Evolutionary conservation across 2,797 vertebrate genomes (phyloP), one percentile per base, ranked within the genome.

Genomic region (Lithobates pipiens): DNA sequence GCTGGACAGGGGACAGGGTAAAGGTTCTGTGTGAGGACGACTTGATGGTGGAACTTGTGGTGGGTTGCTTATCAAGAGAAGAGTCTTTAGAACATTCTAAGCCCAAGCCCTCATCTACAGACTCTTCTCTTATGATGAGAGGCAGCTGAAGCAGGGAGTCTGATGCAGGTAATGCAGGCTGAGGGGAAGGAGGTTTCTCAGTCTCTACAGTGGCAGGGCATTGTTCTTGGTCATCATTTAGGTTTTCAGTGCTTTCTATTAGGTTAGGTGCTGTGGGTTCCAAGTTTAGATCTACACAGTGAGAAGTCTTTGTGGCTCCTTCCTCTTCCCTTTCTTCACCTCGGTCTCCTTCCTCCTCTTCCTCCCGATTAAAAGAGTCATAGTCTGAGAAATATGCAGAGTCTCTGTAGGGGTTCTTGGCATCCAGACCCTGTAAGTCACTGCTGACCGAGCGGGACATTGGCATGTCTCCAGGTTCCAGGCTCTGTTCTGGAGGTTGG

Each of bases 371-470:
- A 89, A 98, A 98, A 0, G 93, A 57, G 15, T 99, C 98, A 23
- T 96, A 96, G 91, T 99, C 98, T 0, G 98, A 99, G 90, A 99
- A 99, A 90, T 99, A 99, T 21, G 98, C 98, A 0, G 98, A 99
- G 94, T 99, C 98, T 50, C 97, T 93, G 88, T 97, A 96, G 4
- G 97, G 96, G 46, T 94, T 97, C 88, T 97, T 94, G 42, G 96
- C 93, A 0, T 93, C 92, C 3, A 97, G 92, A 10, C 93, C 91
- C 5, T 92, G 89, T 29, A 94, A 93, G 16, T 96, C 95, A 0
- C 92, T 72, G 2, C 86, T 93, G 1, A 95, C 88, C 23, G 91
- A 92, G 18, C 80, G 68, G 21, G 90, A 88, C 39, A 92, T 88
- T 16, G 27, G 90, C 1, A 93, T 86, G 44, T 91, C 90, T 0